These are phyloP conservation scores for Drosophila repleta DNA, from an alignment of 1,140 invertebrate genomes.

Conservation along the genomic window DNA sequence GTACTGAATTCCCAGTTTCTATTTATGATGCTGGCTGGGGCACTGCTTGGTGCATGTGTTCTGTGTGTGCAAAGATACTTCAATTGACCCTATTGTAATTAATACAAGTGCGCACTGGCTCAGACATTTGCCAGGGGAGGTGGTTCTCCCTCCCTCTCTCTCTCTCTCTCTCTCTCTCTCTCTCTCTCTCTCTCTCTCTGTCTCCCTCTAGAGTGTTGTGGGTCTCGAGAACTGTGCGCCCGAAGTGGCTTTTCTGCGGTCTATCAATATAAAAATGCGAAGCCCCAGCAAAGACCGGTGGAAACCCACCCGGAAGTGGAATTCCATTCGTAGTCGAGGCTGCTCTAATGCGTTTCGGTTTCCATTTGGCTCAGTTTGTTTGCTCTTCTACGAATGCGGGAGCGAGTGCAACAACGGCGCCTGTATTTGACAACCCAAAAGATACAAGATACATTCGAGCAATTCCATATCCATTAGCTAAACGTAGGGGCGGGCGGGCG, in stretches of 20 bases:
- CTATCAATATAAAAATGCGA: slow-evolving; percentile 61
- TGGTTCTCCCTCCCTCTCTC: slow-evolving; percentile 22
- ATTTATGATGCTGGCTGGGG: slow-evolving; percentile 28
- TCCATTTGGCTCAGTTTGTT: slow-evolving; percentile 21
- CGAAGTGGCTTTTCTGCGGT: slow-evolving; percentile 63
- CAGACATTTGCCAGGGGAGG: neutral
- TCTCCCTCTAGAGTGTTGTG: slow-evolving; percentile 10
- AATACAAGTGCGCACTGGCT: slow-evolving; percentile 49
- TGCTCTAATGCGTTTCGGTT: slow-evolving; percentile 57
- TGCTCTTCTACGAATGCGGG: slow-evolving; percentile 17
- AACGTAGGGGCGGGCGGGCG: slow-evolving; percentile 2
- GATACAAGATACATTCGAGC: slow-evolving; percentile 61
- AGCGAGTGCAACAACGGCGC: slow-evolving; percentile 20
- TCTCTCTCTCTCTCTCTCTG: no score
- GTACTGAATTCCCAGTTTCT: slow-evolving; percentile 22
- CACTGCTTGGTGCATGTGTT: neutral
- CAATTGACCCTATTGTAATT: slow-evolving; percentile 71
- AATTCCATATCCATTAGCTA: slow-evolving; percentile 71
- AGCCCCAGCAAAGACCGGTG: slow-evolving; percentile 58
- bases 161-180: slow-evolving; percentile 8
- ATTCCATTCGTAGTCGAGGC: slow-evolving; percentile 27
- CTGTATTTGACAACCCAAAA: slow-evolving; percentile 40
- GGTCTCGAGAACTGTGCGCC: slow-evolving; percentile 38
- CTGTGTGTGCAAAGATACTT: slow-evolving; percentile 55
- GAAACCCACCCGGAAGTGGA: slow-evolving; percentile 69